Evolutionary conservation across 2,113 vertebrate species (phyloP), one percentile per base, ranked within the genome.

Genomic region (Myrmophylax atrothorax): DNA sequence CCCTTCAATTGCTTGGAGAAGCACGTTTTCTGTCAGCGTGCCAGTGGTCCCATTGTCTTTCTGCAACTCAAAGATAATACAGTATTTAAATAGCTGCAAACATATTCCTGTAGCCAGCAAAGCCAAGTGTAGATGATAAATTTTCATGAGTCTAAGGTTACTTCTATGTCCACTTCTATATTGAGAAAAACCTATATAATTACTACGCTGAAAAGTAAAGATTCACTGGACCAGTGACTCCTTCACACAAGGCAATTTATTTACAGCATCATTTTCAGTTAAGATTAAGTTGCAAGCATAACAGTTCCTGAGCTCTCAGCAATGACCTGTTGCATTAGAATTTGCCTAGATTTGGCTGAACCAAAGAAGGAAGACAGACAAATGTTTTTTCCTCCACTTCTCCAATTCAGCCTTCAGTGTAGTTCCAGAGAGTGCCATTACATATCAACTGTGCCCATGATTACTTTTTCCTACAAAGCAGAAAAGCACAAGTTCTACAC

Each of bases 1-100:
- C 95, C 98, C 98, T 84, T 99, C 98, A 83, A 78, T 67, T 93
- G 98, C 98, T 82, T 98, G 98, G 91, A 99, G 97, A 95, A 97
- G 93, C 25, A 96, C 94, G 9, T 97, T 98, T 96, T 97, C 98
- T 92, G 97, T 84, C 94, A 98, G 94, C 69, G 86, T 96, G 97
- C 97, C 98, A 97, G 89, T 97, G 98, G 97, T 98, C 97, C 97
- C 98, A 96, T 98, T 98, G 92, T 98, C 98, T 97, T 97, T 95
- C 98, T 98, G 98, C 77, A 98, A 98, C 93, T 85, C 86, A 97
- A 96, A 93, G 80, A 96, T 90, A 94, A 94, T 9, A 73, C 73
- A 94, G 67, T 49, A 77, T 94, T 93, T 81, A 90, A 93, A 91
- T 11, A 95, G 66, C 76, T 69, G 50, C 73, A 94, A 84, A 88